Conservation (phyloP, 2,888 invertebrate species). For the Cryptophagus acutangulus region DNA sequence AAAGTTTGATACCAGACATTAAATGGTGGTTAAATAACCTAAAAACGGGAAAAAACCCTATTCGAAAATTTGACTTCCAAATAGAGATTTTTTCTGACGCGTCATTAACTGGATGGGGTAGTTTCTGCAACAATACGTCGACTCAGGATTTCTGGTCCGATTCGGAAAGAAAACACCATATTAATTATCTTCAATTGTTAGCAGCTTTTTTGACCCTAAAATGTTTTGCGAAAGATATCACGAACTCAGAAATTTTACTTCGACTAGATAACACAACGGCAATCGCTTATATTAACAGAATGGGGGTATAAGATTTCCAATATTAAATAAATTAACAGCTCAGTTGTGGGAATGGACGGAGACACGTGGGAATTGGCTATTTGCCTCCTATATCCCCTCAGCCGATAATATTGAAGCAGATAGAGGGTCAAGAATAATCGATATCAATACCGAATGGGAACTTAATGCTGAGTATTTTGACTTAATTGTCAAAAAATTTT, state of each 20-base stretch:
- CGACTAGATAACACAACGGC: too few relatives aligned
- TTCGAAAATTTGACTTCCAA: conserved; percentile 6
- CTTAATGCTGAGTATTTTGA: conserved; percentile 4
- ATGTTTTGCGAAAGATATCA: conserved; percentile 14
- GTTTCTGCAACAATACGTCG: conserved; percentile 8
- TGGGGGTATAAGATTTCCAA: conserved; percentile 18
- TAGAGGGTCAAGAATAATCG: conserved; percentile 19
- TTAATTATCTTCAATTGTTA: conserved; percentile 18
- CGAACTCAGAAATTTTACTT: conserved; percentile 13
- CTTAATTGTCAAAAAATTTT: conserved; percentile 12
- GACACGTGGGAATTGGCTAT: conserved; percentile 5
- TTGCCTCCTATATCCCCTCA: conserved; percentile 18
- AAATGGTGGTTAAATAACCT: too few relatives aligned
- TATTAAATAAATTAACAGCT: conserved; percentile 19
- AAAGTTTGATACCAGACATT: too few relatives aligned
- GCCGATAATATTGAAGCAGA: conserved; percentile 17
- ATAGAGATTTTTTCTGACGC: conserved; percentile 19
- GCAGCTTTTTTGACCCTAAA: conserved; percentile 16
- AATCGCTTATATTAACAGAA: conserved; percentile 12
- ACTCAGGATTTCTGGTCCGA: conserved; percentile 14
- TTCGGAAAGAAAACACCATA: conserved; percentile 11
- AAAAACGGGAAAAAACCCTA: too few relatives aligned
- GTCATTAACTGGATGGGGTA: conserved; percentile 15
- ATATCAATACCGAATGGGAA: conserved; percentile 17
- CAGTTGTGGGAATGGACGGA: conserved; percentile 26